Conservation (phyloP, 2,113 vertebrate genomes). For the Coracopsis vasa region DNA sequence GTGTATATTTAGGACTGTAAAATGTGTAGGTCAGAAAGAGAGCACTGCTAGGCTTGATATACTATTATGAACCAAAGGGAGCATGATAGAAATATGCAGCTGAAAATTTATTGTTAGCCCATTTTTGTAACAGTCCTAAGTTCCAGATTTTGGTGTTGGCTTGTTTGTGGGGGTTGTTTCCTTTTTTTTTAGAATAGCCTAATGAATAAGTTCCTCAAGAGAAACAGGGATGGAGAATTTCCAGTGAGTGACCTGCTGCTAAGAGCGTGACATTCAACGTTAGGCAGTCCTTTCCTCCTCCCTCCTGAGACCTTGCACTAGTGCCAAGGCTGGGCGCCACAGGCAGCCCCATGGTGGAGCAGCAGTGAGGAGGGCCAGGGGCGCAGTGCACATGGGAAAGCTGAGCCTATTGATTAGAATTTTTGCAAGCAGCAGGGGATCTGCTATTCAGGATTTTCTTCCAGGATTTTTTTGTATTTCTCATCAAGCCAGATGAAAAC, state of each 20-base stretch:
- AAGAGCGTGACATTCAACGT: not conserved
- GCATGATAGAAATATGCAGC: not conserved
- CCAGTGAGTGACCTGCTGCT: not conserved
- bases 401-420: not conserved
- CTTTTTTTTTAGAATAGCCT: not conserved
- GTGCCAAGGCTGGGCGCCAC: not conserved
- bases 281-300: not conserved
- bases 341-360: not conserved
- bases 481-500: not conserved
- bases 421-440: not conserved
- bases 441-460: not conserved
- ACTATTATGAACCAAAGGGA: not conserved
- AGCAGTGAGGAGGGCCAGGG: rapidly evolving
- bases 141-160: not conserved
- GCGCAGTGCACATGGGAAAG: not conserved
- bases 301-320: not conserved
- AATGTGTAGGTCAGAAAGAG: not conserved
- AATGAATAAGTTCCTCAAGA: not conserved
- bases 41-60: not conserved
- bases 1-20: not conserved
- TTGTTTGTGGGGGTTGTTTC: no score
- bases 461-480: not conserved
- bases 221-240: not conserved
- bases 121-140: not conserved
- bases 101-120: not conserved